Conservation (phyloP, 2,797 vertebrate species). For the Sciurus vulgaris region DNA sequence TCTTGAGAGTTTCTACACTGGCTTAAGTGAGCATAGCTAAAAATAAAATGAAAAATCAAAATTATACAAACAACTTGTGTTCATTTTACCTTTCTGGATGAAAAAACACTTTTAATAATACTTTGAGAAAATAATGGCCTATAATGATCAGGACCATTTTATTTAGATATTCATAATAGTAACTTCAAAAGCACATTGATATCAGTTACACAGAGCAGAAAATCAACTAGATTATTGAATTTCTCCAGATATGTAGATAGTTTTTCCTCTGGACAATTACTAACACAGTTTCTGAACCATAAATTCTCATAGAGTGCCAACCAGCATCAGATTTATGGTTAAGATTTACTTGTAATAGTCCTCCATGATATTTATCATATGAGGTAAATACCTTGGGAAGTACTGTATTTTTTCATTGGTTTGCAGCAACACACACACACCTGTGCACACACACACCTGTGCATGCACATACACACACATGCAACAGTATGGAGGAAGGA, state of each 20-base stretch:
- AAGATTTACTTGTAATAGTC: neutral
- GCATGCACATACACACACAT: no score
- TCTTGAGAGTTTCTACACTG: neutral
- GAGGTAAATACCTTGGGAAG: neutral
- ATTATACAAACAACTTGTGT: neutral
- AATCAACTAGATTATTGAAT: neutral
- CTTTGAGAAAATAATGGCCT: neutral
- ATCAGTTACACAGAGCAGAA: constrained; percentile 21
- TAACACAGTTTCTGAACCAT: neutral
- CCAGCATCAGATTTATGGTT: neutral
- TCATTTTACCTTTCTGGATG: neutral
- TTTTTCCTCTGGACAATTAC: neutral
- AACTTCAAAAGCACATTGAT: neutral
- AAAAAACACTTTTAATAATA: neutral
- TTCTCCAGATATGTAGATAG: neutral
- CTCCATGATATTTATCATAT: neutral
- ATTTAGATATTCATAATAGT: neutral
- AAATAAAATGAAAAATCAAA: neutral
- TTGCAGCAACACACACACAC: neutral
- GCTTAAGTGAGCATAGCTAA: neutral
- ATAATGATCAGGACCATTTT: neutral
- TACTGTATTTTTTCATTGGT: neutral
- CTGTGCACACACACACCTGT: no score
- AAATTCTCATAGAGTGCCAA: neutral
- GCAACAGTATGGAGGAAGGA: neutral